Evolutionary conservation across 2,113 vertebrate genomes (phyloP).

Genomic region (Rattus rattus): DNA sequence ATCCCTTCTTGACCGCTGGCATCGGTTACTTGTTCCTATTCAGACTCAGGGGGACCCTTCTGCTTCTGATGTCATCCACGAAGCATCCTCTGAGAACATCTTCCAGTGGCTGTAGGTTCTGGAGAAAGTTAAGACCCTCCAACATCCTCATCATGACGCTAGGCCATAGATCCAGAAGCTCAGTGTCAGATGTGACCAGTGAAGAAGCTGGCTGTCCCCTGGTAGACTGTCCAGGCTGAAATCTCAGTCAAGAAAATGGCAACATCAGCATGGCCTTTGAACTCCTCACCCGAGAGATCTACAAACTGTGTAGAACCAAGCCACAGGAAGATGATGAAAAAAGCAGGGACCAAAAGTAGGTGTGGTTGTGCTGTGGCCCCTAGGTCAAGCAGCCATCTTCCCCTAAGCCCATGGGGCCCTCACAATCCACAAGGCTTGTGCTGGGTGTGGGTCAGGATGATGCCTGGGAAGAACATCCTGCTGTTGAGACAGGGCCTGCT

Average conservation of each 20-base stretch:
- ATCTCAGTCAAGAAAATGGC: constrained; percentile 89
- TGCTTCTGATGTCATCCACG: constrained; percentile 90
- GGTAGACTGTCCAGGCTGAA: constrained; percentile 88
- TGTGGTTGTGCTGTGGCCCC: constrained; percentile 68
- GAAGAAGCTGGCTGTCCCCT: constrained; percentile 88
- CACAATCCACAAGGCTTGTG: constrained; percentile 2
- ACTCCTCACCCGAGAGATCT: constrained; percentile 85
- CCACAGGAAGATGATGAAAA: background rate
- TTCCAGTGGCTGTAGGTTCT: background rate
- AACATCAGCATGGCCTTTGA: constrained; percentile 87
- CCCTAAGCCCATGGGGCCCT: background rate
- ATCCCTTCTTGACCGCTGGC: constrained; percentile 76
- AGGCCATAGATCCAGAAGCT: constrained; percentile 87
- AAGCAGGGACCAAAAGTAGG: constrained; percentile 33
- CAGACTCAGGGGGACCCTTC: constrained; percentile 89
- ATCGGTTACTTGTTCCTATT: constrained; percentile 92
- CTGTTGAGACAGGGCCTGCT: background rate
- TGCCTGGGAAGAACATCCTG: background rate
- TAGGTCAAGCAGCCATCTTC: background rate
- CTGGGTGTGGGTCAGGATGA: background rate
- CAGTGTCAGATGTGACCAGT: constrained; percentile 84
- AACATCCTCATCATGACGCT: constrained; percentile 86
- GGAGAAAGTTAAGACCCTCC: background rate
- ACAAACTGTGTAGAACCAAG: constrained; percentile 81
- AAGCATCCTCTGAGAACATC: background rate